Evolutionary conservation across 1,140 invertebrate species (phyloP).

Genomic region (Schlechtendalia chinensis): DNA sequence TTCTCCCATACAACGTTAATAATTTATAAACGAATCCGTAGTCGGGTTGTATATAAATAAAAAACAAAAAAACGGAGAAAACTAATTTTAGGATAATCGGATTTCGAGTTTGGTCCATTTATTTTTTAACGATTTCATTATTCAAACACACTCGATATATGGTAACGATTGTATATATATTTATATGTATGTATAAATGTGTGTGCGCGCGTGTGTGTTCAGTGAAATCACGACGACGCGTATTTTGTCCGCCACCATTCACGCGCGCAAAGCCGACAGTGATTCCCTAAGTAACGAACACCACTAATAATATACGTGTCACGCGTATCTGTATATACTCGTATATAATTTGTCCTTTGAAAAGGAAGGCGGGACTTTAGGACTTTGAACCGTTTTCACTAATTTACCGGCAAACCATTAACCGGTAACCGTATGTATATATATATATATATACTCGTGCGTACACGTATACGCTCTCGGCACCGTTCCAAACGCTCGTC

Average conservation of each 20-base stretch:
- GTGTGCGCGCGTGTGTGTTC: no score
- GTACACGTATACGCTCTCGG: background rate
- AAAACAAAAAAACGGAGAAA: no score
- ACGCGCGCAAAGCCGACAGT: background rate
- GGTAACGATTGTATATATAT: background rate
- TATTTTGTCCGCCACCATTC: background rate
- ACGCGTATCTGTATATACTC: background rate
- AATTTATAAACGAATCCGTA: no score
- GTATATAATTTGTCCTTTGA: background rate
- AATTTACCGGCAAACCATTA: constrained; percentile 20
- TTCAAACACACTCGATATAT: background rate
- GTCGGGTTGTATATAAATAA: no score
- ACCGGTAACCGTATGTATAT: background rate
- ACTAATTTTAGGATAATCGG: no score
- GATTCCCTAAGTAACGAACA: background rate
- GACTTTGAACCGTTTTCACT: background rate
- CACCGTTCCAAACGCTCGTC: constrained; percentile 16
- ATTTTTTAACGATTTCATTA: background rate
- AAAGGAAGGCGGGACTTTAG: background rate
- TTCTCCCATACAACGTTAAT: no score
- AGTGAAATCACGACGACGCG: background rate
- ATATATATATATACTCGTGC: no score
- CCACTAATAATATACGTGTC: background rate
- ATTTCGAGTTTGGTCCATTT: no score
- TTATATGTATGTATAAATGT: background rate